Conservation (phyloP, 1,140 invertebrate species). For the Belonocnema kinseyi region DNA sequence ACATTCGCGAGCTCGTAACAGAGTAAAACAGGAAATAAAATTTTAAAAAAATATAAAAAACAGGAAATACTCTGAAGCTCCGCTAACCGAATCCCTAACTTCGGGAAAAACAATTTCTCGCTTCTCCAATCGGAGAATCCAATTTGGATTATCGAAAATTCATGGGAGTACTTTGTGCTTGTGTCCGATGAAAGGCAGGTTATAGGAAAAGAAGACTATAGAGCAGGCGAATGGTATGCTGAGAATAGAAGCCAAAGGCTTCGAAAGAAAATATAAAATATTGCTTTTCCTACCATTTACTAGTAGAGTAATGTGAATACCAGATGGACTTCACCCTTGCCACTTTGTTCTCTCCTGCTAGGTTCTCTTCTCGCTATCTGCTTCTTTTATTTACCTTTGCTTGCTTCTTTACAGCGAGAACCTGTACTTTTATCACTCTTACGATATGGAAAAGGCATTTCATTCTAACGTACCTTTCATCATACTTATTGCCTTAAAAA, state of each 20-base stretch:
- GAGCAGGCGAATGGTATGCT: slow-evolving; percentile 40
- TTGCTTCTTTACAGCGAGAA: neutral
- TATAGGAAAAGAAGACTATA: slow-evolving; percentile 50
- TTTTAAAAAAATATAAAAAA: neutral
- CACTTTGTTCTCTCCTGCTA: slow-evolving; percentile 28
- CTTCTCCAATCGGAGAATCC: slow-evolving; percentile 63
- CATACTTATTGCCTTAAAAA: too few relatives aligned
- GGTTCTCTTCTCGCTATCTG: slow-evolving; percentile 29
- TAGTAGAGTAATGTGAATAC: slow-evolving; percentile 33
- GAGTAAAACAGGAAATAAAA: neutral
- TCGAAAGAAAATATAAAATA: slow-evolving; percentile 58
- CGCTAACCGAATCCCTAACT: slow-evolving; percentile 46
- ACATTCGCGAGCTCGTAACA: slow-evolving; percentile 8
- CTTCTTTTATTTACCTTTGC: slow-evolving; percentile 8
- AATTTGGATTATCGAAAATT: slow-evolving; percentile 73
- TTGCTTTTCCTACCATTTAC: slow-evolving; percentile 37
- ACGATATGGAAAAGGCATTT: neutral
- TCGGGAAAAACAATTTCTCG: slow-evolving; percentile 57
- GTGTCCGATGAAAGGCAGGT: slow-evolving; percentile 57
- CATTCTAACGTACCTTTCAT: too few relatives aligned
- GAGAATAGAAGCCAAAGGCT: slow-evolving; percentile 41
- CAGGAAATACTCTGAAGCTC: too few relatives aligned
- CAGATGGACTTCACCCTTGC: slow-evolving; percentile 17
- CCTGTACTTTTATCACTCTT: neutral
- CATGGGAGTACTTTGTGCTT: slow-evolving; percentile 62